Evolutionary conservation across 2,888 invertebrate genomes (phyloP), one percentile per base, ranked within the genome.

Genomic region (Leucozona laternaria): DNA sequence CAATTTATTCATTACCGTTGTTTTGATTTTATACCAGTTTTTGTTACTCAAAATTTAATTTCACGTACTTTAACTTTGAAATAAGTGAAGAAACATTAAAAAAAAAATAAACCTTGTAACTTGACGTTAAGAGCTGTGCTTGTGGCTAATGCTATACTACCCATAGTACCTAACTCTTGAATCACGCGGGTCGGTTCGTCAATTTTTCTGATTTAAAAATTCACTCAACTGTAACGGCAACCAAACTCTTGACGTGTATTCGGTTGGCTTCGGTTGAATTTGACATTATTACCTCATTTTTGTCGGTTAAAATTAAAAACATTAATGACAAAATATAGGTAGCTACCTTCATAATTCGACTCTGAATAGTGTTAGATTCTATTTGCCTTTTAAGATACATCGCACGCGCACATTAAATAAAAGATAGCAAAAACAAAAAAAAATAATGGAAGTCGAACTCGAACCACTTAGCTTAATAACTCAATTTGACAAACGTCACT

Each of bases 401-500:
- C 60, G 8, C 22, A 28, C 11, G 25, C 22, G 28, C 53, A 20
- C 15, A 25, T 1, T 53, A 5, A 20, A 17, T 45, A 17, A n/a
- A n/a, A 25, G n/a, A 7, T 11, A 17, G 1, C 17, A 15, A 68
- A 20, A 45, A 17, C 11, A 15, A 68, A 20, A 45, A 28, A 20
- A 66, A n/a, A 40, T 13, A 25, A 76, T 88, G 86, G 88, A 89
- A 55, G 94, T 94, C 88, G 91, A 94, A 93, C 93, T 94, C 88
- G 91, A 94, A 93, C 93, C 94, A 88, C 55, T 88, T 45, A 94
- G 94, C 91, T 92, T 93, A 90, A 92, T 85, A 60, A 57, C 94
- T 89, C 81, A 80, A 62, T 73, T 28, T 58, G 92, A 93, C 82
- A 93, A 95, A 92, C 94, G 96, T 90, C 97, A 97, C 93, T 97